These are phyloP conservation scores for Drosophila yakuba DNA, from an alignment of 1,140 invertebrate genomes.

Conservation along the genomic window DNA sequence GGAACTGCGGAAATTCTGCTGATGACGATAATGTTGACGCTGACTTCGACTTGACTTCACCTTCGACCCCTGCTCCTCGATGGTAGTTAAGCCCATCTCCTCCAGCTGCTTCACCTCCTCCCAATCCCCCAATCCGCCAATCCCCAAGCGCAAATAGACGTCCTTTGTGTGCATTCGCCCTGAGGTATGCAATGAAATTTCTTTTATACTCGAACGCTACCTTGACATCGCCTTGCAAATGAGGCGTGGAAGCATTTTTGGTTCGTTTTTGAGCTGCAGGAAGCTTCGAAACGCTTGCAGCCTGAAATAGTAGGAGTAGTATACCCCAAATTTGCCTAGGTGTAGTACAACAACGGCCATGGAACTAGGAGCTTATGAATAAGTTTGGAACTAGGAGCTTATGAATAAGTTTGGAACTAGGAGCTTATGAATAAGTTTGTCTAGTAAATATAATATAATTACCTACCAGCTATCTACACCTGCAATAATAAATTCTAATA, in stretches of 20 bases:
- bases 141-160: background rate
- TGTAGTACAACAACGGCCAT: slow-evolving; percentile 5
- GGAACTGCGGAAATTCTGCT: slow-evolving; percentile 79
- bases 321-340: slow-evolving; percentile 12
- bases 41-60: slow-evolving; percentile 25
- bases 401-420: background rate
- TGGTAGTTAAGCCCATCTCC: slow-evolving; percentile 56
- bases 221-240: slow-evolving; percentile 53
- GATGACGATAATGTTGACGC: slow-evolving; percentile 81
- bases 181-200: slow-evolving; percentile 63
- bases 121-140: no score
- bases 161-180: slow-evolving; percentile 21
- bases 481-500: no score
- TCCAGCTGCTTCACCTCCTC: no score
- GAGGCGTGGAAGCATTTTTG: slow-evolving; percentile 64
- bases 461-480: no score
- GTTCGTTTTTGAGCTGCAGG: slow-evolving; percentile 27
- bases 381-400: no score
- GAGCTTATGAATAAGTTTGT: background rate
- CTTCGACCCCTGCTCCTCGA: background rate
- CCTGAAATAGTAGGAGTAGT: slow-evolving; percentile 25
- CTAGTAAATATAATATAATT: background rate
- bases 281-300: slow-evolving; percentile 19
- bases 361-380: background rate
- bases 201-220: slow-evolving; percentile 63